A percentile compares a stretch with the other conserved stretches of the same genome.
Conservation (phyloP, 2,113 vertebrate species). For the Lophura nycthemera region DNA sequence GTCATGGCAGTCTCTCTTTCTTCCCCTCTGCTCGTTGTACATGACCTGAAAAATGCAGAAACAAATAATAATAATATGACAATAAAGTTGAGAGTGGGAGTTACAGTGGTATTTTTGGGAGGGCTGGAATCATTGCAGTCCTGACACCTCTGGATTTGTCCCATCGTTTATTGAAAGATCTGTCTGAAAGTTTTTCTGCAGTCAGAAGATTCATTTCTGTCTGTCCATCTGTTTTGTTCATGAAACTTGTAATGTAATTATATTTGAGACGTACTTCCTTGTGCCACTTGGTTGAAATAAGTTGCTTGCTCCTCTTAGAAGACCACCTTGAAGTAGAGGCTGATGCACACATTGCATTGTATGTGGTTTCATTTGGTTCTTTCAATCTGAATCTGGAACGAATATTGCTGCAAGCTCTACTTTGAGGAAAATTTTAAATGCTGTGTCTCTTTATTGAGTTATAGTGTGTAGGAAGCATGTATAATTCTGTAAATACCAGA, state of each 20-base stretch:
- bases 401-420: background rate
- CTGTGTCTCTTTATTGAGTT: background rate
- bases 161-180: background rate
- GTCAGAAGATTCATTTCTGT: background rate
- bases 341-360: background rate
- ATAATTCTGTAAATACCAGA: background rate
- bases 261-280: background rate
- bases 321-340: background rate
- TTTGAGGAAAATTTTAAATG: background rate
- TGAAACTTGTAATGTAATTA: background rate
- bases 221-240: background rate
- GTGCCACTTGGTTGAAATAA: background rate
- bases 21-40: fast-evolving
- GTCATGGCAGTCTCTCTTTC: background rate
- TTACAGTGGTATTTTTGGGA: background rate
- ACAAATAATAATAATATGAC: no score
- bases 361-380: background rate
- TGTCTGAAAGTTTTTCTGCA: background rate
- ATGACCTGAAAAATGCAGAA: background rate
- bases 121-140: background rate
- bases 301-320: background rate
- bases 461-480: background rate
- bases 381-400: background rate
- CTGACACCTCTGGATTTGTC: background rate
- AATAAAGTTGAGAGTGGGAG: background rate